Evolutionary conservation across 2,888 invertebrate genomes (phyloP).

Genomic region (Pocota personata): DNA sequence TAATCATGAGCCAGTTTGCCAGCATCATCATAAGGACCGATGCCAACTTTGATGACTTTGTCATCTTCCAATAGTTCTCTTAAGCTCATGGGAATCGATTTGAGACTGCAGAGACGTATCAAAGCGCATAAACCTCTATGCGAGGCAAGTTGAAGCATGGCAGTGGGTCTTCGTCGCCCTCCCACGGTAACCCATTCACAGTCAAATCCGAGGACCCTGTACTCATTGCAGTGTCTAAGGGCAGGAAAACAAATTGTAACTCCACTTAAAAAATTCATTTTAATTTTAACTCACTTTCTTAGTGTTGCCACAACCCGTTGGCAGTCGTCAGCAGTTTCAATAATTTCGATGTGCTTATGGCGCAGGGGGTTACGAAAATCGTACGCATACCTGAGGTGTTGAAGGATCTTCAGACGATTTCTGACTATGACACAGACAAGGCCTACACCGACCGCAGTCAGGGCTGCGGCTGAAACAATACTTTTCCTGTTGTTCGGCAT

Average conservation of each 20-base stretch:
- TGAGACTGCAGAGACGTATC: constrained; percentile 86
- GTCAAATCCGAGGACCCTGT: constrained; percentile 88
- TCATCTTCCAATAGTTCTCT: constrained; percentile 87
- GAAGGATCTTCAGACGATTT: constrained; percentile 84
- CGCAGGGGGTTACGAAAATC: constrained; percentile 75
- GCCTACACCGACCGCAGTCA: constrained; percentile 78
- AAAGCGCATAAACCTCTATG: constrained; percentile 88
- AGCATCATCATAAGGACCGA: constrained; percentile 88
- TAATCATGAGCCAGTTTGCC: constrained; percentile 87
- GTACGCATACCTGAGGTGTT: constrained; percentile 73
- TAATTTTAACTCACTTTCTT: constrained; percentile 78
- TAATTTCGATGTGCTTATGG: constrained; percentile 78
- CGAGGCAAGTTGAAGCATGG: constrained; percentile 89
- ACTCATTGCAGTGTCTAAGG: constrained; percentile 78
- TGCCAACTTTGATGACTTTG: constrained; percentile 90
- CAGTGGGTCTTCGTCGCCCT: constrained; percentile 86
- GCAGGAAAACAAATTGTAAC: neutral
- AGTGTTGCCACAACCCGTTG: constrained; percentile 77
- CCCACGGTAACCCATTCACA: constrained; percentile 90
- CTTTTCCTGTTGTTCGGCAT: constrained; percentile 33
- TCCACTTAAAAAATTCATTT: neutral
- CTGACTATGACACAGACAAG: constrained; percentile 78
- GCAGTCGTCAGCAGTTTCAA: constrained; percentile 79
- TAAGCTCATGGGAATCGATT: constrained; percentile 85
- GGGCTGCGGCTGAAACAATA: constrained; percentile 47